Evolutionary conservation across 1,140 invertebrate species (phyloP), one percentile per base, ranked within the genome.

Genomic region (Eriocheir sinensis): DNA sequence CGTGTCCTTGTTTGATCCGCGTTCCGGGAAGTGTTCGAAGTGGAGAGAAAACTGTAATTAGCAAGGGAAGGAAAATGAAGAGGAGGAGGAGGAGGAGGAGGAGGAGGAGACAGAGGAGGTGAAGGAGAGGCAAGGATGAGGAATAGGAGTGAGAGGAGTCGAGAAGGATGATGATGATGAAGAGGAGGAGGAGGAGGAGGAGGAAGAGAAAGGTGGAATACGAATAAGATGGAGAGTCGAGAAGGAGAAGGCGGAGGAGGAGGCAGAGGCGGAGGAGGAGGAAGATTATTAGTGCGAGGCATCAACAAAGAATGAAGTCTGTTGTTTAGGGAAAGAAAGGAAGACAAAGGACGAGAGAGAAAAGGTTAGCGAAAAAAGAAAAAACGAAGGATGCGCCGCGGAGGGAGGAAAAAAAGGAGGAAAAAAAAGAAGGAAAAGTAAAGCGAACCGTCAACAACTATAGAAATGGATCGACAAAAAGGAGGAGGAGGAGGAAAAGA

Each of bases 301-400:
- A 38, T 41, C 40, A 41, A 40, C 83, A 41, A 21, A 86, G 12
- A 86, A 86, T 38, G 34, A 86, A 41, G 32, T 86, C 83, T 36
- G 36, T 86, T 86, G 83, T 86, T 38, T 86, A 27, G 34, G 83
- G 83, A 41, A 41, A 41, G 83, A 41, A 41, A 41, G 83, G 32
- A n/a, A 41, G 36, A 41, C 36, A 41, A 86, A 41, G 36, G 83
- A 32, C n/a, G 21, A n/a, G 40, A 40, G 36, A 21, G 32, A 41
- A 86, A 40, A 86, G 12, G 21, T 86, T 86, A 86, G 34, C 15
- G 27, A 27, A 86, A 86, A 27, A 4, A 40, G 15, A 41, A 86
- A 86, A 85, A 15, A 2, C 81, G 9, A 40, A 86, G 34, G 34
- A 86, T 40, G 30, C 9, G 12, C 40, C 17, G 21, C 4, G 34